Percentiles rank a stretch among this genome's conserved stretches.
Evolutionary conservation across 2,113 vertebrate genomes (phyloP).

Genomic region (Nestor notabilis): DNA sequence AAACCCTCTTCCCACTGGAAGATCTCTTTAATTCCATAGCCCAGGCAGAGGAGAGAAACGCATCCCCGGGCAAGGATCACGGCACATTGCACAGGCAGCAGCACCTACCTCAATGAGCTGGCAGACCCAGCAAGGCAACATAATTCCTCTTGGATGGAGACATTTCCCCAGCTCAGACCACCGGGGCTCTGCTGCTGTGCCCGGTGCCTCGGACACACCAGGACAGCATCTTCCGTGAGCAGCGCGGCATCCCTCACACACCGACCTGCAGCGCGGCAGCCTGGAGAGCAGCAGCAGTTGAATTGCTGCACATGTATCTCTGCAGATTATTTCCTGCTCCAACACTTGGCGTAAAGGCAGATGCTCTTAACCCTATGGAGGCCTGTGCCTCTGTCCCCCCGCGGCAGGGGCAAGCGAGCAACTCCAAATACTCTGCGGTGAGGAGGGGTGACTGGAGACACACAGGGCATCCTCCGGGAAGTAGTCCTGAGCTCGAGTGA

Average conservation of each 20-base stretch:
- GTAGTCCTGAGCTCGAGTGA: conserved; percentile 18
- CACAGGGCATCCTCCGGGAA: conserved; percentile 15
- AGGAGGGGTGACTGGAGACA: background rate
- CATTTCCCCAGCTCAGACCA: background rate
- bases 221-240: conserved; percentile 27
- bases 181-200: background rate
- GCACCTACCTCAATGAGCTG: conserved; percentile 40
- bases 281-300: conserved; percentile 40
- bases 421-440: background rate
- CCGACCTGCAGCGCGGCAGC: conserved; percentile 36
- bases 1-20: background rate
- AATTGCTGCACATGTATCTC: conserved; percentile 63
- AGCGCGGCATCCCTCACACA: background rate
- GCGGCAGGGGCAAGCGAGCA: background rate
- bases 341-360: conserved; percentile 24
- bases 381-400: background rate
- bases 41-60: background rate
- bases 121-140: background rate
- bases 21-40: background rate
- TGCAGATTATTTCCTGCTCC: conserved; percentile 60
- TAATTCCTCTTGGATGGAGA: conserved; percentile 26
- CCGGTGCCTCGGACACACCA: background rate
- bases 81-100: background rate
- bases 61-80: background rate
- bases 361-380: conserved; percentile 60